Conservation (phyloP, 2,113 vertebrate species). For the Argyrosomus japonicus region DNA sequence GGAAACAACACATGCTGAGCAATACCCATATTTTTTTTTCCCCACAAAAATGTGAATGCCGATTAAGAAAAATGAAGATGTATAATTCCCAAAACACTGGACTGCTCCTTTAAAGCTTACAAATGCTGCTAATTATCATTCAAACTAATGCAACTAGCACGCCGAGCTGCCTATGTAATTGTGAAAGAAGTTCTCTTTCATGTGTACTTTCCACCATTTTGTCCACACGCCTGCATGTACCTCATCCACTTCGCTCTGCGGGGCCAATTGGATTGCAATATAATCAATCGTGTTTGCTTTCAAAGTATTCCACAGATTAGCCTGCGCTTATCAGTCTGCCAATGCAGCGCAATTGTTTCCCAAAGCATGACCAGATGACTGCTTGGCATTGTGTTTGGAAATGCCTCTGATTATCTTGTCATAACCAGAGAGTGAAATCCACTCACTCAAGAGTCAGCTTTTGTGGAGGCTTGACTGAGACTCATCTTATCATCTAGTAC, state of each 20-base stretch:
- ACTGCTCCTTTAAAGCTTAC: neutral
- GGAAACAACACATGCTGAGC: neutral
- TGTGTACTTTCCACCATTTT: neutral
- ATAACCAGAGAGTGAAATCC: slow-evolving; percentile 49
- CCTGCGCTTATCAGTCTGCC: slow-evolving; percentile 36
- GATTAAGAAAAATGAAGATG: neutral
- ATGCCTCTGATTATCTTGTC: slow-evolving; percentile 60
- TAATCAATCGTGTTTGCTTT: slow-evolving; percentile 46
- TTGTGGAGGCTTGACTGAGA: slow-evolving; percentile 43
- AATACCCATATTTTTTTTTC: neutral
- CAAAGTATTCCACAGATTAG: slow-evolving; percentile 36
- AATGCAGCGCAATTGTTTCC: slow-evolving; percentile 14
- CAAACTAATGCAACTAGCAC: neutral
- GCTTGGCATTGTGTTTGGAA: slow-evolving; percentile 28
- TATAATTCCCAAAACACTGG: neutral
- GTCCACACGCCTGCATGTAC: neutral
- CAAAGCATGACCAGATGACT: slow-evolving; percentile 51
- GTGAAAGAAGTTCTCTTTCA: neutral
- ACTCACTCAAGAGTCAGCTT: slow-evolving; percentile 42
- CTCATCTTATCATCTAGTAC: slow-evolving; percentile 44
- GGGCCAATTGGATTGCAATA: slow-evolving; percentile 9
- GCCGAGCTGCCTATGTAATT: slow-evolving; percentile 9
- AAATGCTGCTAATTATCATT: neutral
- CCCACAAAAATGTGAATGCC: neutral
- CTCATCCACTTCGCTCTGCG: neutral